phyloP scores from a whole-genome alignment of 2,113 vertebrate genomes.

The Tonatia bakeri region DNA sequence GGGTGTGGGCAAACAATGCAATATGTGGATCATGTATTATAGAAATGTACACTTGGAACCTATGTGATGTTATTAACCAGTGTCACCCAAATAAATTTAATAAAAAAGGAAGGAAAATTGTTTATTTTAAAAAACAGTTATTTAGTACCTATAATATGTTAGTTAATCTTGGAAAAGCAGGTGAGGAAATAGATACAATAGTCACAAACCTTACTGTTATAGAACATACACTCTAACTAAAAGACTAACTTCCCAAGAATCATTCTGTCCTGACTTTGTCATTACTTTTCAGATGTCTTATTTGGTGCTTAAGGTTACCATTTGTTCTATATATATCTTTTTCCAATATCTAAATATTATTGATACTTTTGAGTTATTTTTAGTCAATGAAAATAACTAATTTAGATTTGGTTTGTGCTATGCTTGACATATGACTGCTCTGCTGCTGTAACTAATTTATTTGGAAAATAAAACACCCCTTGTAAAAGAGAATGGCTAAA shows the following conservation, averaged over 20 bases:
- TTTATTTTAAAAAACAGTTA: conserved; percentile 17
- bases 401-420: neutral
- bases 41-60: neutral
- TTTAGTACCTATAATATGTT: neutral
- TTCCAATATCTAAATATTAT: neutral
- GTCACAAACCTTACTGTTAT: neutral
- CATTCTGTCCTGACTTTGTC: neutral
- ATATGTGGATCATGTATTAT: neutral
- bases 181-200: neutral
- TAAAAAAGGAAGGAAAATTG: neutral
- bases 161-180: conserved; percentile 17
- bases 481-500: neutral
- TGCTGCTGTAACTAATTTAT: neutral
- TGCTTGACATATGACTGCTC: neutral
- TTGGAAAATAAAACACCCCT: neutral
- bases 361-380: neutral
- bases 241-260: neutral
- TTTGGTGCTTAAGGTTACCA: neutral
- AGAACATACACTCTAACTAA: neutral
- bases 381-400: neutral
- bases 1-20: neutral
- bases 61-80: neutral
- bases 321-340: neutral
- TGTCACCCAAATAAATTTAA: neutral
- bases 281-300: neutral